Conservation (phyloP, 2,113 vertebrate genomes). For the Galbula dea region DNA sequence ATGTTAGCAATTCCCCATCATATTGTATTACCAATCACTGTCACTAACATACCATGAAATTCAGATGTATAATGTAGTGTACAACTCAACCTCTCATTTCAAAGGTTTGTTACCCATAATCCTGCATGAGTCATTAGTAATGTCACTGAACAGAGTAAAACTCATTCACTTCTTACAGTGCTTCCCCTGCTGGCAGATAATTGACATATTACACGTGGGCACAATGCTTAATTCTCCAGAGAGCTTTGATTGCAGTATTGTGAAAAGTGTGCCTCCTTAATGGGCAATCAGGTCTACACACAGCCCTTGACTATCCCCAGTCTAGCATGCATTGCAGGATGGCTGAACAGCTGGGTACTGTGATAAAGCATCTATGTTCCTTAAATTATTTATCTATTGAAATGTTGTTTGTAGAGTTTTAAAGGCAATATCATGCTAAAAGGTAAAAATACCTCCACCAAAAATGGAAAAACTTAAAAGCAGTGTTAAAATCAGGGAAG, state of each 20-base stretch:
- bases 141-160: constrained; percentile 45
- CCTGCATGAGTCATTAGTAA: constrained; percentile 54
- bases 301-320: not conserved
- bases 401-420: not conserved
- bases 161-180: constrained; percentile 5
- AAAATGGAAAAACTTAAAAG: not conserved
- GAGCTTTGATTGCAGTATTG: not conserved
- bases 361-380: not conserved
- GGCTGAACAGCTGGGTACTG: not conserved
- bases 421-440: not conserved
- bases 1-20: constrained; percentile 44
- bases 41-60: constrained; percentile 64
- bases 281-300: not conserved
- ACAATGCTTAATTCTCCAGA: constrained; percentile 3
- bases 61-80: constrained; percentile 47
- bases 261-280: not conserved
- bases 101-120: constrained; percentile 59
- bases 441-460: not conserved
- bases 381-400: not conserved
- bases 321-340: not conserved
- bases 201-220: not conserved
- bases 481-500: not conserved
- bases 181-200: constrained; percentile 37
- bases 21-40: constrained; percentile 50
- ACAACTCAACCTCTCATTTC: constrained; percentile 44